Evolutionary conservation across 2,113 vertebrate genomes (phyloP).

Genomic region (Arvicanthis niloticus): DNA sequence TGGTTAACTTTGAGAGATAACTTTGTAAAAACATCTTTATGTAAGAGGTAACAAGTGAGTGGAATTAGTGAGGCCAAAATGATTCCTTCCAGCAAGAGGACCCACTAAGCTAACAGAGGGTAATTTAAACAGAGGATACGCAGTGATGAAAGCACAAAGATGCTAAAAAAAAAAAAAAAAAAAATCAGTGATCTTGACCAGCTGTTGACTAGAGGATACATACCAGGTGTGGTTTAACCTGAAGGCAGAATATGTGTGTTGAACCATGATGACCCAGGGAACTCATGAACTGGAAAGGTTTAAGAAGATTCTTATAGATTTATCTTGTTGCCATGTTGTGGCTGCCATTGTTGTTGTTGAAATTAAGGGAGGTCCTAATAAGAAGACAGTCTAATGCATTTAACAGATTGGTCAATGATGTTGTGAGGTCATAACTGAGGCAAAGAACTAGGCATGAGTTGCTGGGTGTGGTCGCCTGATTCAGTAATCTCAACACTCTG

Average conservation of each 20-base stretch:
- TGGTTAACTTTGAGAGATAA: not conserved
- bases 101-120: no score
- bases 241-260: not conserved
- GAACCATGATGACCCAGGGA: not conserved
- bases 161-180: not conserved
- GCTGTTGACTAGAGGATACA: not conserved
- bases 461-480: not conserved
- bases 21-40: not conserved
- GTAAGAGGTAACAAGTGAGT: not conserved
- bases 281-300: not conserved
- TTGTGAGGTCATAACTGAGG: not conserved
- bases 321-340: not conserved
- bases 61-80: not conserved
- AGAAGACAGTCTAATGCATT: not conserved
- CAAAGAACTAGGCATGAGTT: not conserved
- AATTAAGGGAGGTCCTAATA: not conserved
- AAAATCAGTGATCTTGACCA: not conserved
- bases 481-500: not conserved
- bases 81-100: not conserved
- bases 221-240: not conserved
- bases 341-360: not conserved
- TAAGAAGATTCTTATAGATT: not conserved
- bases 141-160: not conserved
- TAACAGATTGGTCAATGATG: not conserved
- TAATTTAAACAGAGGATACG: not conserved